phyloP scores from a whole-genome alignment of 2,797 vertebrate species.

The Peromyscus attwateri region DNA sequence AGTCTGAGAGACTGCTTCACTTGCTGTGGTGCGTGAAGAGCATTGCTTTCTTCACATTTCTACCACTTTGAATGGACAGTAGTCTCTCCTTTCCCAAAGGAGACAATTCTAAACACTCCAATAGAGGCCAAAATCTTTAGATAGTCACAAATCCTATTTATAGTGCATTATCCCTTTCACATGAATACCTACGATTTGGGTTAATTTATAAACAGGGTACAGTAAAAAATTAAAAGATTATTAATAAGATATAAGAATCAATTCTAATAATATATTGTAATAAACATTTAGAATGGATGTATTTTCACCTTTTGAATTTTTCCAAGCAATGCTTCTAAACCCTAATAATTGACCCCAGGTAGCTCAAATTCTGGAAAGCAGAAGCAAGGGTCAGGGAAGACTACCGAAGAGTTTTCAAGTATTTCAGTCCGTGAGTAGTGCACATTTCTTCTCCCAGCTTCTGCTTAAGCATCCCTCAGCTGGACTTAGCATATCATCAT shows the following conservation, averaged over 20 bases:
- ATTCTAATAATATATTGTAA: not conserved
- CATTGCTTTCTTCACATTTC: not conserved
- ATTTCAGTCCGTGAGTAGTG: not conserved
- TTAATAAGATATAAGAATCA: not conserved
- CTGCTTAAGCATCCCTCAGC: not conserved
- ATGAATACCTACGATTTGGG: not conserved
- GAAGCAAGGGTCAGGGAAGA: not conserved
- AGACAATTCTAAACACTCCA: not conserved
- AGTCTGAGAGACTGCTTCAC: not conserved
- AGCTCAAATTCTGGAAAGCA: not conserved
- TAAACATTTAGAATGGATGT: not conserved
- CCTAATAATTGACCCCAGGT: not conserved
- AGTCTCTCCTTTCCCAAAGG: not conserved
- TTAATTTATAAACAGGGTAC: not conserved
- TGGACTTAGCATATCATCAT: not conserved
- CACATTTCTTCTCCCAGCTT: not conserved
- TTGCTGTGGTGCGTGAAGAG: not conserved
- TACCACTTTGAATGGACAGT: constrained; percentile 8
- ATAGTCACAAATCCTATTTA: not conserved
- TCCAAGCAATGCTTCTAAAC: not conserved
- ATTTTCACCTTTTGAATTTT: not conserved
- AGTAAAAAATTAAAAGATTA: not conserved
- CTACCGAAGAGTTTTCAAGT: not conserved
- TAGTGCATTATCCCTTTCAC: not conserved
- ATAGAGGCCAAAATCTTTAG: not conserved